phyloP scores from a whole-genome alignment of 2,113 vertebrate species.

The Aythya baeri region DNA sequence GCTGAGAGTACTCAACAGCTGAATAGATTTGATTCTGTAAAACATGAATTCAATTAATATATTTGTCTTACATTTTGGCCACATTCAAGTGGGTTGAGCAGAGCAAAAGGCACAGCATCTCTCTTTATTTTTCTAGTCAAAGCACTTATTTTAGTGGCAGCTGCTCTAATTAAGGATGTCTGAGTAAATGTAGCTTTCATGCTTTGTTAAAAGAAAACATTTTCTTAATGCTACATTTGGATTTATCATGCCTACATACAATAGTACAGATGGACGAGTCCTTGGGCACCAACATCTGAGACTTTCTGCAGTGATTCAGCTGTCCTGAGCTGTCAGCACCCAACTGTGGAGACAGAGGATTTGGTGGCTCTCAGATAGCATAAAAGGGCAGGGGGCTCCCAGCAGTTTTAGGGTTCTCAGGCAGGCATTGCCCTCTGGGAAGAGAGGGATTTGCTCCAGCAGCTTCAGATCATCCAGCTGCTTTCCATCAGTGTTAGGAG shows the following conservation, averaged over 20 bases:
- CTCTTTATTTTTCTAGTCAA: constrained; percentile 30
- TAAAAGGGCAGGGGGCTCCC: background rate
- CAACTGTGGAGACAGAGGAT: background rate
- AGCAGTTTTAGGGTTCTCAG: background rate
- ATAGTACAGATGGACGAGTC: constrained; percentile 8
- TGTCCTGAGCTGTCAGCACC: constrained; percentile 42
- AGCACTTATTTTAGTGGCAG: constrained; percentile 47
- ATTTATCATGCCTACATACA: background rate
- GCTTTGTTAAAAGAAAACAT: constrained; percentile 20
- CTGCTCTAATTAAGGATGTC: constrained; percentile 53
- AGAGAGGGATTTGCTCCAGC: background rate
- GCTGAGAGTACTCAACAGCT: constrained; percentile 27
- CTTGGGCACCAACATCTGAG: background rate
- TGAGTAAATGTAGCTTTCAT: constrained; percentile 38
- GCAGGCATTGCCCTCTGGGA: background rate
- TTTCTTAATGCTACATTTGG: constrained; percentile 3
- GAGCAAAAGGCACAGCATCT: constrained; percentile 43
- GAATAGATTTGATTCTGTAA: constrained; percentile 19
- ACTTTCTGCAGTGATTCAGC: constrained; percentile 11
- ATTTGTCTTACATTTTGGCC: constrained; percentile 42
- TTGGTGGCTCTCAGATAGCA: background rate
- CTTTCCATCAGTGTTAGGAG: background rate
- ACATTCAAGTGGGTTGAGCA: background rate
- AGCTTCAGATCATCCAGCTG: background rate
- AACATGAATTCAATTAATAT: constrained; percentile 39